A percentile compares a stretch with the other conserved stretches of the same genome.
These are phyloP conservation scores for Sylvilagus floridanus DNA, from an alignment of 2,797 vertebrate species.

Conservation along the genomic window DNA sequence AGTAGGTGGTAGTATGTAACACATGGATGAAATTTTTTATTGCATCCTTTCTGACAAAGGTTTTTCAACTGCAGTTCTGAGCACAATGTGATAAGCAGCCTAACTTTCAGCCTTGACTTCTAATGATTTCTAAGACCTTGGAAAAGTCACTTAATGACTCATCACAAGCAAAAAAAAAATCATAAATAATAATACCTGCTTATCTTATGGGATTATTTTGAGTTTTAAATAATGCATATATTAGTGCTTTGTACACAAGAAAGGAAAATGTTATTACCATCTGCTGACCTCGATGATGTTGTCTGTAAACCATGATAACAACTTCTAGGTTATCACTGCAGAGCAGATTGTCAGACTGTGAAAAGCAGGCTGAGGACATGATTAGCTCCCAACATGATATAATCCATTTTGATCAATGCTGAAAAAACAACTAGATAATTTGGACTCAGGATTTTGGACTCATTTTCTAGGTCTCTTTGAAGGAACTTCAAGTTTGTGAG, in stretches of 20 bases:
- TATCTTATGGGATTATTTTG: conserved; percentile 45
- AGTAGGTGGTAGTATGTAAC: not conserved
- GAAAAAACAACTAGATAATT: not conserved
- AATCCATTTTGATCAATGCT: not conserved
- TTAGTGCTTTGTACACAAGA: conserved; percentile 6
- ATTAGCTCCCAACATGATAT: not conserved
- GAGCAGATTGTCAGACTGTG: not conserved
- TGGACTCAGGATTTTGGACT: not conserved
- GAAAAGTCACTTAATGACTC: conserved; percentile 34
- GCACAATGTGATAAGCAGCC: not conserved
- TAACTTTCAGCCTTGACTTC: not conserved
- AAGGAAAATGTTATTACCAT: conserved; percentile 41
- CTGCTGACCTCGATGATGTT: conserved; percentile 51
- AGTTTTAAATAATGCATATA: conserved; percentile 49
- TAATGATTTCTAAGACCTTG: conserved; percentile 54
- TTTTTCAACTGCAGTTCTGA: not conserved
- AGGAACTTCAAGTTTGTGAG: too few relatives aligned
- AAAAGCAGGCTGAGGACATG: not conserved
- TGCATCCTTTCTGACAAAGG: not conserved
- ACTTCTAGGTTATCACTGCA: conserved; percentile 58
- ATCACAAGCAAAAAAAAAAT: conserved; percentile 56
- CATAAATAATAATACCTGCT: conserved; percentile 44
- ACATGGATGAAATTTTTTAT: conserved; percentile 17
- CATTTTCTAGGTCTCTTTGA: not conserved
- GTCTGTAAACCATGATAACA: conserved; percentile 36